Conservation (phyloP, 2,888 invertebrate genomes). For the Oscheius onirici region DNA sequence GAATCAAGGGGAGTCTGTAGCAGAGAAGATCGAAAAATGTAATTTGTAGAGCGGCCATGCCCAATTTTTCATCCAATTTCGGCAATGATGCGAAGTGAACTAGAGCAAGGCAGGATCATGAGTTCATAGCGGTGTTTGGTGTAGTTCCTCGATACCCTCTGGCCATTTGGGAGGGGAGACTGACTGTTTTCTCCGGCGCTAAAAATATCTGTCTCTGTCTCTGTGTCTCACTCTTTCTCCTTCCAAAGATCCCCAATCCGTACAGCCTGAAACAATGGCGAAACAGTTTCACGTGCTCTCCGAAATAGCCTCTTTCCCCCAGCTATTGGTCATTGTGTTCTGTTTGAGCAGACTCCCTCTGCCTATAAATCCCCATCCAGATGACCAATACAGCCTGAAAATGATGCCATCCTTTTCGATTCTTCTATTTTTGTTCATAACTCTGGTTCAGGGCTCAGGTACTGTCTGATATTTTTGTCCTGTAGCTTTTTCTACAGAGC, state of each 20-base stretch:
- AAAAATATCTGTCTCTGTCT: slow-evolving; percentile 9
- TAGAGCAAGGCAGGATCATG: too few relatives aligned
- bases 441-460: not conserved
- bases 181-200: too few relatives aligned
- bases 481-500: not conserved
- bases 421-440: not conserved
- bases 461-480: too few relatives aligned
- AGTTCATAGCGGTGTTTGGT: too few relatives aligned
- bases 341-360: slow-evolving; percentile 1
- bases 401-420: slow-evolving; percentile 8
- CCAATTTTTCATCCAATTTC: too few relatives aligned
- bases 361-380: slow-evolving; percentile 9
- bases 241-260: slow-evolving; percentile 66
- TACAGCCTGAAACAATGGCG: slow-evolving; percentile 65
- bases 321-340: not conserved
- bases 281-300: slow-evolving; percentile 41
- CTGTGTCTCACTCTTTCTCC: not conserved
- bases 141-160: too few relatives aligned
- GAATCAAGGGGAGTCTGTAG: too few relatives aligned
- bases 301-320: slow-evolving; percentile 70
- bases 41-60: too few relatives aligned
- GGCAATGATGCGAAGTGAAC: too few relatives aligned
- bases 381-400: not conserved
- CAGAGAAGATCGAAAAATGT: too few relatives aligned
- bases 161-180: too few relatives aligned